Conservation (phyloP, 2,888 invertebrate species). For the Ceraclea dissimilis region DNA sequence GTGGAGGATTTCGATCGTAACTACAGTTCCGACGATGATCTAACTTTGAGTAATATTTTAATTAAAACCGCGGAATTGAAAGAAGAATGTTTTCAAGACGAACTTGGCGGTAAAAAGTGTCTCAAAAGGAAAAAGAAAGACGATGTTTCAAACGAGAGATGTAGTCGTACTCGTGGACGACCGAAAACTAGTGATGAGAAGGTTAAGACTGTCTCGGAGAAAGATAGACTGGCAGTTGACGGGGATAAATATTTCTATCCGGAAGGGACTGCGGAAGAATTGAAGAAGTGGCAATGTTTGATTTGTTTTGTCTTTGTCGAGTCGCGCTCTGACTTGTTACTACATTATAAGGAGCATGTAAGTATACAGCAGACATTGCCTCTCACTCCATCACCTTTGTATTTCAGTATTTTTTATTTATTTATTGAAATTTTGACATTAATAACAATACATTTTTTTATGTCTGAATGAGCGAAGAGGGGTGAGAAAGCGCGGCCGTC, state of each 20-base stretch:
- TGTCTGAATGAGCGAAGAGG: too few relatives aligned
- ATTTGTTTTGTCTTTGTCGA: conserved; percentile 30
- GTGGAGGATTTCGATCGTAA: conserved; percentile 4
- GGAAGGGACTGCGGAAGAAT: conserved; percentile 17
- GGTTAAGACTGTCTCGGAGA: conserved; percentile 10
- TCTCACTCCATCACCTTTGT: too few relatives aligned
- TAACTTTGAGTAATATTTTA: conserved; percentile 19
- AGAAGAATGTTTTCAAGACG: too few relatives aligned
- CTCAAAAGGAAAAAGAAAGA: neutral
- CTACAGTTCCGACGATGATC: conserved; percentile 22
- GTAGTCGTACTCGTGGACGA: conserved; percentile 8
- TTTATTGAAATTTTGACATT: too few relatives aligned
- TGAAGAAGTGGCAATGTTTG: conserved; percentile 30
- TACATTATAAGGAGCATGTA: conserved; percentile 32
- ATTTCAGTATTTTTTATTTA: neutral
- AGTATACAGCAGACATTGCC: conserved; percentile 4
- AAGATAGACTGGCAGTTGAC: neutral
- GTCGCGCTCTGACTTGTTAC: conserved; percentile 29
- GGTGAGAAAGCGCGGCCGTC: too few relatives aligned
- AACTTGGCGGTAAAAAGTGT: too few relatives aligned
- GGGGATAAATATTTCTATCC: conserved; percentile 16
- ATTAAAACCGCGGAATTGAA: neutral
- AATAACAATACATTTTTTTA: too few relatives aligned
- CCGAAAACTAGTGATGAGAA: conserved; percentile 14
- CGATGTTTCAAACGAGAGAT: neutral